Evolutionary conservation across 2,797 vertebrate genomes (phyloP).

Genomic region (Adelosebastes latens): DNA sequence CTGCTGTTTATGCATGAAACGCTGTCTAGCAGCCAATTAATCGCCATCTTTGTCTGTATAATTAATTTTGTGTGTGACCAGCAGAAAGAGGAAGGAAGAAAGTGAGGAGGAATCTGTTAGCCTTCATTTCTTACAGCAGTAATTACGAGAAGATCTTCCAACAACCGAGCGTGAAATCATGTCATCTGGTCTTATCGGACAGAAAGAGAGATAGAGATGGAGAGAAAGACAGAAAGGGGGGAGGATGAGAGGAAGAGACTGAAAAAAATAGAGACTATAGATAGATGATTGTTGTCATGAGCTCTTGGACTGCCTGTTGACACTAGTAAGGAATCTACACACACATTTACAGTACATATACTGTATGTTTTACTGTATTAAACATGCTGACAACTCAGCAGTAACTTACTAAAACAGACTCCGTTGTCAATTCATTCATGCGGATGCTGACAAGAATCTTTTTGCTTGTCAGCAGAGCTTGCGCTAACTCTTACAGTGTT

Average conservation of each 20-base stretch:
- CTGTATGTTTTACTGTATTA: neutral
- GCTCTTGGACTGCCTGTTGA: neutral
- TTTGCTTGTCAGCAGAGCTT: neutral
- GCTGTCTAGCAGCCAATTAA: neutral
- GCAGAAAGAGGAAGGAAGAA: neutral
- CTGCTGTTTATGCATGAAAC: neutral
- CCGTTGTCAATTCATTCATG: neutral
- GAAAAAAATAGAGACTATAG: neutral
- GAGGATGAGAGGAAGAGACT: neutral
- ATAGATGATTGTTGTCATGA: neutral
- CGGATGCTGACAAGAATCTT: neutral
- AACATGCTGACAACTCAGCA: neutral
- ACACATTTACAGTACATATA: neutral
- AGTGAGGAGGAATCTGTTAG: slow-evolving; percentile 20
- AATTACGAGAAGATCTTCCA: slow-evolving; percentile 41
- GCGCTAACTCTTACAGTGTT: neutral
- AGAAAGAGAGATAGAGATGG: neutral
- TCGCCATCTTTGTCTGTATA: neutral
- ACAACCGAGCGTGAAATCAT: slow-evolving; percentile 38
- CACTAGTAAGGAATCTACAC: neutral
- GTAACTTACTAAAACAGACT: neutral
- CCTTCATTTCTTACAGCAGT: slow-evolving; percentile 16
- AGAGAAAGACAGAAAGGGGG: neutral
- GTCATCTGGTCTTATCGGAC: slow-evolving; percentile 15
- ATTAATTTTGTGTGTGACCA: slow-evolving; percentile 15